These are phyloP conservation scores for Thamnaconus septentrionalis DNA, from an alignment of 2,113 vertebrate species.

Conservation along the genomic window DNA sequence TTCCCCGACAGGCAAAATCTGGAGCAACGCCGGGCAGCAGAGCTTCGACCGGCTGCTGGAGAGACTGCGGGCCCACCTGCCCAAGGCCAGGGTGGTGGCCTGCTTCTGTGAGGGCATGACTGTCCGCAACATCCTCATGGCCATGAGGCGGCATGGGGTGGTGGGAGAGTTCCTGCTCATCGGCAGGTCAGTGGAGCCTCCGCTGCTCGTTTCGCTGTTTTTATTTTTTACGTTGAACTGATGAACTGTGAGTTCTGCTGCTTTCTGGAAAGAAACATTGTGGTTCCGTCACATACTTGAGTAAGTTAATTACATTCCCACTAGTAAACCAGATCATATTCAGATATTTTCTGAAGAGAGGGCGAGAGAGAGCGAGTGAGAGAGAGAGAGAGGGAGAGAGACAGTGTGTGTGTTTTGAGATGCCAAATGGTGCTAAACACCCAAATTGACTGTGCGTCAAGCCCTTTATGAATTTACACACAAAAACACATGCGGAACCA, in stretches of 20 bases:
- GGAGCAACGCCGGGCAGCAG: constrained; percentile 95
- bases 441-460: background rate
- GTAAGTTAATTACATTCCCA: too few species aligned
- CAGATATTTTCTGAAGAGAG: too few species aligned
- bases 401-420: too few species aligned
- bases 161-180: constrained; percentile 92
- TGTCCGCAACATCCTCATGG: constrained; percentile 93
- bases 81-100: constrained; percentile 94
- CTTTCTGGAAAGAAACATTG: too few species aligned
- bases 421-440: background rate
- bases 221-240: background rate
- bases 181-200: constrained; percentile 86
- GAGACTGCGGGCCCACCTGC: constrained; percentile 88
- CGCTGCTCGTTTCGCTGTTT: background rate
- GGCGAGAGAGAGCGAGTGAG: too few species aligned
- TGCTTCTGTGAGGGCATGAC: constrained; percentile 99
- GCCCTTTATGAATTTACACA: background rate
- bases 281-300: too few species aligned
- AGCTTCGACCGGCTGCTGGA: constrained; percentile 93
- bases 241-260: background rate
- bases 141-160: constrained; percentile 91
- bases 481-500: constrained; percentile 12
- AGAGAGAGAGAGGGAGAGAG: too few species aligned
- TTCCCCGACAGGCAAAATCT: constrained; percentile 84
- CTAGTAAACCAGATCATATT: too few species aligned